Percentiles rank a stretch among this genome's conserved stretches.
phyloP scores from a whole-genome alignment of 2,113 vertebrate species.

The Nothocercus julius region DNA sequence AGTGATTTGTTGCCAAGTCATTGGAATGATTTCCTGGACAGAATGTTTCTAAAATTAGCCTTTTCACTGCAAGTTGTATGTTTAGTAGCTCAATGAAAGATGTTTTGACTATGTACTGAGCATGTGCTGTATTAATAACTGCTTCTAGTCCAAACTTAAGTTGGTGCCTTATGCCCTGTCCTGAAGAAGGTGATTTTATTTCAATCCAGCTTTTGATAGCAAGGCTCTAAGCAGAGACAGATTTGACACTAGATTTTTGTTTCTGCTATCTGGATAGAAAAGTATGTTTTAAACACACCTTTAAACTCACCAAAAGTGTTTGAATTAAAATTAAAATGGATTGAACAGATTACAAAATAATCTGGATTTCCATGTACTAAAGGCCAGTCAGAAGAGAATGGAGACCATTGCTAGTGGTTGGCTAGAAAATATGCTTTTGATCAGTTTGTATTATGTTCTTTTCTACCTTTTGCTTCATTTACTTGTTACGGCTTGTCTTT shows the following conservation, averaged over 20 bases:
- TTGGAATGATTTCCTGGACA: neutral
- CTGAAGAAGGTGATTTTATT: neutral
- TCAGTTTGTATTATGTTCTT: neutral
- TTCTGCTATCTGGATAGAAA: neutral
- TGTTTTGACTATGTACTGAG: neutral
- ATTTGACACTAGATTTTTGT: neutral
- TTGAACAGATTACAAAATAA: neutral
- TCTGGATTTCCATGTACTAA: neutral
- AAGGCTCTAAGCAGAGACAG: neutral
- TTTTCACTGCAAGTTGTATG: neutral
- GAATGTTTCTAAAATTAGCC: neutral
- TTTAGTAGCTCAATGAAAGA: neutral
- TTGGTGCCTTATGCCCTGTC: neutral
- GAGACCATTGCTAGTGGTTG: neutral
- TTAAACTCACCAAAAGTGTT: no score
- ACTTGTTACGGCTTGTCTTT: neutral
- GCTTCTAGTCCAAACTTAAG: neutral
- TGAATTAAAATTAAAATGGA: no score
- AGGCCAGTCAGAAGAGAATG: neutral
- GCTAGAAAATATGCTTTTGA: neutral
- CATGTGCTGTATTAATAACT: neutral
- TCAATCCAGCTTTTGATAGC: neutral
- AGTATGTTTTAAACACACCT: neutral
- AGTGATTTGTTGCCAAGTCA: neutral
- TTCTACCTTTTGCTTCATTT: neutral